Evolutionary conservation across 1,140 invertebrate genomes (phyloP).

Genomic region (Hestina assimilis): DNA sequence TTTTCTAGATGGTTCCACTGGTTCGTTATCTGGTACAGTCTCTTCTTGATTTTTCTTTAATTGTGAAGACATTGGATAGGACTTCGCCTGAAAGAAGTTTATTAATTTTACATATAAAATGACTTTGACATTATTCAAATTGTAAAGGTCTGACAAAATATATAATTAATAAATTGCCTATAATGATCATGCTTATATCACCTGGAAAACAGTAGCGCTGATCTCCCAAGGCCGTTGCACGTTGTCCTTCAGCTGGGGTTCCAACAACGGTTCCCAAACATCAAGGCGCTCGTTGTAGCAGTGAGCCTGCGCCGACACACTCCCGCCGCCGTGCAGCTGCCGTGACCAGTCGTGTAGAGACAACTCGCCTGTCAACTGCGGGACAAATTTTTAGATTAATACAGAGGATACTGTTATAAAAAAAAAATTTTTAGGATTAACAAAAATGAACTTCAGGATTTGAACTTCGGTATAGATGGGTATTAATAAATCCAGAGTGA

Average conservation of each 20-base stretch:
- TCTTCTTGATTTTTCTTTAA: constrained; percentile 60
- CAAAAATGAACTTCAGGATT: no score
- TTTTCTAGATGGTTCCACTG: constrained; percentile 37
- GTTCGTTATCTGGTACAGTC: constrained; percentile 42
- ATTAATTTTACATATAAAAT: not conserved
- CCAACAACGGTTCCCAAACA: constrained; percentile 89
- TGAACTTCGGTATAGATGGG: no score
- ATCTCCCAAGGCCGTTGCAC: constrained; percentile 86
- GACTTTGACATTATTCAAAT: no score
- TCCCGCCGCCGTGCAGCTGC: constrained; percentile 77
- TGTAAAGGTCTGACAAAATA: not conserved
- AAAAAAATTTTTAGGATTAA: not conserved
- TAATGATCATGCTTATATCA: constrained; percentile 17
- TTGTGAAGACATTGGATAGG: constrained; percentile 82
- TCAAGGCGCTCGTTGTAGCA: constrained; percentile 87
- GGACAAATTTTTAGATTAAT: constrained; percentile 40
- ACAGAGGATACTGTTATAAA: not conserved
- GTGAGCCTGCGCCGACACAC: constrained; percentile 83
- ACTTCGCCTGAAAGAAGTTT: constrained; percentile 77
- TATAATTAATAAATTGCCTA: not conserved
- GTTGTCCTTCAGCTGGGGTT: constrained; percentile 84
- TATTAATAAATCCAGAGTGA: no score
- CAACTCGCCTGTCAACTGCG: constrained; percentile 75
- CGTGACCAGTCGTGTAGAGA: constrained; percentile 84
- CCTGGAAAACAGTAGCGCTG: constrained; percentile 83